A percentile compares a stretch with the other conserved stretches of the same genome.
These are phyloP conservation scores for Drosophila lacteicornis DNA, from an alignment of 1,140 invertebrate species.

Conservation along the genomic window DNA sequence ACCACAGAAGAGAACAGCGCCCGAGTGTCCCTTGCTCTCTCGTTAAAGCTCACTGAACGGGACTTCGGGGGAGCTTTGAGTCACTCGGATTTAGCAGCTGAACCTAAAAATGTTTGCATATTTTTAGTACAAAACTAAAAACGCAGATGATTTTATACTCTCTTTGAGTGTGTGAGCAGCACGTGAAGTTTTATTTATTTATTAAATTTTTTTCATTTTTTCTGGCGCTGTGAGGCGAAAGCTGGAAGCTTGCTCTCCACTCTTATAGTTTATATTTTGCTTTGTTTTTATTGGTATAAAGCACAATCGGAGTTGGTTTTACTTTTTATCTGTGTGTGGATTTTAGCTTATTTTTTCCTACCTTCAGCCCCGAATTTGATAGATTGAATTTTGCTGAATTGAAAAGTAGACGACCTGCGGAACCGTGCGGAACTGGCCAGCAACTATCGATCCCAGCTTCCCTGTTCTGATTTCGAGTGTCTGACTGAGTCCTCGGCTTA, in stretches of 20 bases:
- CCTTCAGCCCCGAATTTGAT: constrained; percentile 48
- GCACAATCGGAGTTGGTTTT: constrained; percentile 36
- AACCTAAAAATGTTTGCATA: constrained; percentile 50
- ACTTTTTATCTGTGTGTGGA: constrained; percentile 36
- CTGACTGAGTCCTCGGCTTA: constrained; percentile 14
- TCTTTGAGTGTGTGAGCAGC: constrained; percentile 30
- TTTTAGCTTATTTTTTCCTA: constrained; percentile 43
- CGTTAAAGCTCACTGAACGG: constrained; percentile 42
- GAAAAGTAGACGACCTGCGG: constrained; percentile 34
- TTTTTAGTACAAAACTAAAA: constrained; percentile 69
- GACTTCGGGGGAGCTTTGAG: constrained; percentile 41
- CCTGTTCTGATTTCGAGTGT: constrained; percentile 10
- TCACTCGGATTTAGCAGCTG: constrained; percentile 21
- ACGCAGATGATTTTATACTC: constrained; percentile 46
- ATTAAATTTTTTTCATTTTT: constrained; percentile 49
- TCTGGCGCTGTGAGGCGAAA: constrained; percentile 16
- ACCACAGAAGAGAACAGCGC: constrained; percentile 51
- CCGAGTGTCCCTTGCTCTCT: constrained; percentile 2
- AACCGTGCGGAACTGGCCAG: background rate
- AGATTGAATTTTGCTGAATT: constrained; percentile 61
- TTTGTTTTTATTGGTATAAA: constrained; percentile 5
- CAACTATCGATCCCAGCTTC: constrained; percentile 13
- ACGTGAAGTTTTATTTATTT: constrained; percentile 78
- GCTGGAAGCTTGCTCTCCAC: constrained; percentile 34
- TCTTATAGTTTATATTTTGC: constrained; percentile 10